Percentiles rank a stretch among this genome's conserved stretches.
These are phyloP conservation scores for Sebastes steindachneri DNA, from an alignment of 2,797 vertebrate species.

Conservation along the genomic window DNA sequence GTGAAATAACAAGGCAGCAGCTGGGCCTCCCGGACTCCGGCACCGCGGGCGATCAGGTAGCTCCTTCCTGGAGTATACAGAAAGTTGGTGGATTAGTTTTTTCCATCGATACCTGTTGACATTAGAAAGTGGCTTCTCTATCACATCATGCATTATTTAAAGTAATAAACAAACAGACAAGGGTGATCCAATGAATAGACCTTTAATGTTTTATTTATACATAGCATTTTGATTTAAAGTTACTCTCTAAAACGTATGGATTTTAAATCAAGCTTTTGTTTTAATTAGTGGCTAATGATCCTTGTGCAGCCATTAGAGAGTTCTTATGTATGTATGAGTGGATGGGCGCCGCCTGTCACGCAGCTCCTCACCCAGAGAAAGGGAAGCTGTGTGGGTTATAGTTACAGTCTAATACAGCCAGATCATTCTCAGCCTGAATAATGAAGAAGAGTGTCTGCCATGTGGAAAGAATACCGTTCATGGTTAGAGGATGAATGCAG, in stretches of 20 bases:
- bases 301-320: conserved; percentile 33
- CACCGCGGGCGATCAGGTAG: neutral
- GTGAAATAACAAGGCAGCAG: conserved; percentile 59
- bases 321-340: conserved; percentile 12
- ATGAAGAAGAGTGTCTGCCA: conserved; percentile 56
- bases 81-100: conserved; percentile 5
- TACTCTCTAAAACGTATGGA: conserved; percentile 8
- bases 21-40: neutral
- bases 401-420: conserved; percentile 33
- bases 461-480: conserved; percentile 57
- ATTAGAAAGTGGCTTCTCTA: neutral
- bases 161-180: neutral
- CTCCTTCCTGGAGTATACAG: neutral
- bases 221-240: neutral
- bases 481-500: conserved; percentile 36
- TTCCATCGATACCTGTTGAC: conserved; percentile 6
- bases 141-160: conserved; percentile 7
- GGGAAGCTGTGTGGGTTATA: conserved; percentile 17
- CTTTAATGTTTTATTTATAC: neutral
- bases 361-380: conserved; percentile 25
- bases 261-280: conserved; percentile 29
- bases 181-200: neutral
- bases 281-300: conserved; percentile 55
- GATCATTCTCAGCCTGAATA: conserved; percentile 59
- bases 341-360: conserved; percentile 27